phyloP scores from a whole-genome alignment of 2,888 invertebrate species.

The Pherbina coryleti region DNA sequence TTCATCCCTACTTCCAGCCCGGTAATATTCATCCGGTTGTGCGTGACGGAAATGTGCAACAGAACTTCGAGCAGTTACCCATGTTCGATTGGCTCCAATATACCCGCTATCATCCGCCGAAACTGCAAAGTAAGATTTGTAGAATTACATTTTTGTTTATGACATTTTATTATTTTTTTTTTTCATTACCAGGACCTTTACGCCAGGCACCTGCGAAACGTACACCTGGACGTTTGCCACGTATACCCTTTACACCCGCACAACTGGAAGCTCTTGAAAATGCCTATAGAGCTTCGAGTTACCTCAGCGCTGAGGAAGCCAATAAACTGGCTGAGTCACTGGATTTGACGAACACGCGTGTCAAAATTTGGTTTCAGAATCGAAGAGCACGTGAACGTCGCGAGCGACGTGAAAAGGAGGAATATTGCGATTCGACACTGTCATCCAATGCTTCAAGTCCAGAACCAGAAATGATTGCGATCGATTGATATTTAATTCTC shows the following conservation, averaged over 20 bases:
- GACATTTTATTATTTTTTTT: background rate
- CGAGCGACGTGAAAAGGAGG: constrained; percentile 72
- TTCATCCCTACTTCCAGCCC: constrained; percentile 46
- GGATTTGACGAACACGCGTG: constrained; percentile 77
- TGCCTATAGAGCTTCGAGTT: constrained; percentile 76
- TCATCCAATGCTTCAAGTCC: constrained; percentile 67
- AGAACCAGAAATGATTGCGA: constrained; percentile 56
- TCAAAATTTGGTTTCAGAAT: constrained; percentile 86
- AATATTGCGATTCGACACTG: constrained; percentile 64
- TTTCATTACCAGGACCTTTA: constrained; percentile 54
- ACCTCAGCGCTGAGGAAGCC: constrained; percentile 77
- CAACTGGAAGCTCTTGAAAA: constrained; percentile 77
- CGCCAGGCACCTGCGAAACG: constrained; percentile 70
- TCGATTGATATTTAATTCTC: background rate
- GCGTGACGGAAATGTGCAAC: constrained; percentile 32
- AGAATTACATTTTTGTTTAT: background rate
- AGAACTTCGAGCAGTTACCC: constrained; percentile 49
- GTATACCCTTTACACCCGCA: constrained; percentile 79
- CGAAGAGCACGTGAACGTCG: constrained; percentile 81
- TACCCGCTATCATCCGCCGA: constrained; percentile 79
- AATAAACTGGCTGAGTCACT: constrained; percentile 73
- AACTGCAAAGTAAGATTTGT: constrained; percentile 73
- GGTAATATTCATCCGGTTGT: constrained; percentile 7
- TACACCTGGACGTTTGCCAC: constrained; percentile 74
- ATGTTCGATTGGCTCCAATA: constrained; percentile 76